Evolutionary conservation across 2,113 vertebrate genomes (phyloP).

Genomic region (Mastomys natalensis): DNA sequence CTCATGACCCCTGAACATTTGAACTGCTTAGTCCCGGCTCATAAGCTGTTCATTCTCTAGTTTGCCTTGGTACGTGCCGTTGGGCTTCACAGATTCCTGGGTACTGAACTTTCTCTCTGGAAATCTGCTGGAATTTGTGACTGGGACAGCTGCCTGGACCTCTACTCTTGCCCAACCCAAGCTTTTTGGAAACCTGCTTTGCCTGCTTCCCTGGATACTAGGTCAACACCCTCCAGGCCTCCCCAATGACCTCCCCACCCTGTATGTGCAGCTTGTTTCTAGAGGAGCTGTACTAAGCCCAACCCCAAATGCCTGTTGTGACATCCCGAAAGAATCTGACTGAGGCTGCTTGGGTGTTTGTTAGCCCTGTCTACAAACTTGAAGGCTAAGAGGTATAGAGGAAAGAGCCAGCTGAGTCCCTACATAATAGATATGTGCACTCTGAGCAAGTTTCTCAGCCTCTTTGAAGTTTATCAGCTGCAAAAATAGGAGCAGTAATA

Average conservation of each 20-base stretch:
- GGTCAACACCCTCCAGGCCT: conserved; percentile 6
- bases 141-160: background rate
- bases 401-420: background rate
- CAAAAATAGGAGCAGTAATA: background rate
- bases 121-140: conserved; percentile 49
- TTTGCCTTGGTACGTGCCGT: background rate
- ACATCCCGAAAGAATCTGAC: conserved; percentile 80
- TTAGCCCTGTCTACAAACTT: background rate
- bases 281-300: conserved; percentile 50
- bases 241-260: conserved; percentile 59
- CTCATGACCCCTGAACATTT: background rate
- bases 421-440: background rate
- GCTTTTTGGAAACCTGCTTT: conserved; percentile 53
- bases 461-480: conserved; percentile 9
- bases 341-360: background rate
- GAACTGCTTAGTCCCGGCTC: background rate
- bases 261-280: conserved; percentile 64
- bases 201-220: conserved; percentile 20
- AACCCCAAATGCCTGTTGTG: conserved; percentile 66
- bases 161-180: background rate
- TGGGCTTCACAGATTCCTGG: background rate
- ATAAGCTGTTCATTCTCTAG: background rate
- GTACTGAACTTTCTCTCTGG: background rate
- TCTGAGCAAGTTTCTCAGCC: background rate
- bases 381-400: background rate